Conservation (phyloP, 2,113 vertebrate species). For the Epinephelus moara region DNA sequence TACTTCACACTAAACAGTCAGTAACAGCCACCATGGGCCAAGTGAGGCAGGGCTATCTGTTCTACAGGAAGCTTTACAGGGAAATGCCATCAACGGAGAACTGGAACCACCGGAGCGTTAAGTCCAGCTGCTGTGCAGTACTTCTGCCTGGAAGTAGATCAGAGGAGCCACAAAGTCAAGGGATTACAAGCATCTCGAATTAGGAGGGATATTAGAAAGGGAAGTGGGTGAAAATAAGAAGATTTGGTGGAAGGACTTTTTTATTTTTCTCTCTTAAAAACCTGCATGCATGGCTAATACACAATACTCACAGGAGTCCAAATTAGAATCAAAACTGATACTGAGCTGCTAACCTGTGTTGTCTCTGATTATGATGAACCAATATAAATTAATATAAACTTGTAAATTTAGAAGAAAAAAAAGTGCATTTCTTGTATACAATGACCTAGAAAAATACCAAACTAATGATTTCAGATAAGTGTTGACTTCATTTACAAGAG, state of each 20-base stretch:
- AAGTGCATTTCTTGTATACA: not conserved
- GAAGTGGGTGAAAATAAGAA: not conserved
- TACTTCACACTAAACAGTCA: constrained; percentile 5
- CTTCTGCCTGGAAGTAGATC: constrained; percentile 6
- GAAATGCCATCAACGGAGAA: constrained; percentile 41
- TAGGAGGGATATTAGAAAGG: constrained; percentile 2
- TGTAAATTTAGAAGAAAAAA: not conserved
- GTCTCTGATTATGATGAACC: not conserved
- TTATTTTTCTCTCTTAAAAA: not conserved
- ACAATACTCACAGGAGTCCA: not conserved
- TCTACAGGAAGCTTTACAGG: constrained; percentile 18
- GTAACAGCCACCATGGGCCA: not conserved
- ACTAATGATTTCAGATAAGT: too few relatives aligned
- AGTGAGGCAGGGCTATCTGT: constrained; percentile 25
- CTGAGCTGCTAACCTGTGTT: not conserved
- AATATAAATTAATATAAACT: too few relatives aligned
- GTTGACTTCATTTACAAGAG: too few relatives aligned
- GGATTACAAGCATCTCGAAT: not conserved
- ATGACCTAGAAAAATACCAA: not conserved
- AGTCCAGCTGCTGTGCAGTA: constrained; percentile 24
- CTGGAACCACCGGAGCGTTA: constrained; percentile 21
- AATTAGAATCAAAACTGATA: constrained; percentile 21
- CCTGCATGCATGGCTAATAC: not conserved
- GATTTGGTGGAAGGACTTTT: constrained; percentile 1
- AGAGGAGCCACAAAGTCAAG: constrained; percentile 5